A percentile compares a stretch with the other conserved stretches of the same genome.
phyloP scores from a whole-genome alignment of 2,797 vertebrate genomes.

The Spinibarbus caldwelli region DNA sequence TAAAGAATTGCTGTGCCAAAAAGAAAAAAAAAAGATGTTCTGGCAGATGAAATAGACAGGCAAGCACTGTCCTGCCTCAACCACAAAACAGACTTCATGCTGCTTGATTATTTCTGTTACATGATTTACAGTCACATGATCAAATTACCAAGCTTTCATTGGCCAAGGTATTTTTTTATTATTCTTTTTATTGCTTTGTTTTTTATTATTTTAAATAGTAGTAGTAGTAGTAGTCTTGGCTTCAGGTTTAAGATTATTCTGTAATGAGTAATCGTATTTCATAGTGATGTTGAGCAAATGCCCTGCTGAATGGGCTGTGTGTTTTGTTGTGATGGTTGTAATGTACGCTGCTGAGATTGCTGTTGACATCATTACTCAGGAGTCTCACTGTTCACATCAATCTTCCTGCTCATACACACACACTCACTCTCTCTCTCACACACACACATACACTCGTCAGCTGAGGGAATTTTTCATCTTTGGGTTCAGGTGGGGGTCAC shows the following conservation, averaged over 20 bases:
- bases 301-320: conserved; percentile 16
- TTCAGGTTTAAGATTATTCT: not conserved
- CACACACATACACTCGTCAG: conserved; percentile 74
- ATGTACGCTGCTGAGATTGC: conserved; percentile 74
- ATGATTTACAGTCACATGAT: conserved; percentile 1
- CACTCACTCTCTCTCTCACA: conserved; percentile 48
- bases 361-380: conserved; percentile 85
- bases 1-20: not conserved
- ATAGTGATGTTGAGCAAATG: conserved; percentile 45
- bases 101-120: too few species aligned
- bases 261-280: not conserved
- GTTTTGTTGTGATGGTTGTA: conserved; percentile 72
- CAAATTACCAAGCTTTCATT: not conserved
- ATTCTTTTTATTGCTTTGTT: not conserved
- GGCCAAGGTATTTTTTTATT: not conserved
- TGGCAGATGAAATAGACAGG: conserved; percentile 8
- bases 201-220: not conserved
- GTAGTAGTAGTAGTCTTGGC: not conserved
- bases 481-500: conserved; percentile 81
- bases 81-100: too few species aligned
- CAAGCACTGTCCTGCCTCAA: conserved; percentile 25
- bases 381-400: conserved; percentile 78
- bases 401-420: conserved; percentile 76
- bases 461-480: conserved; percentile 83
- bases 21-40: too few species aligned